Evolutionary conservation across 2,113 vertebrate species (phyloP).

Genomic region (Oncorhynchus tshawytscha): DNA sequence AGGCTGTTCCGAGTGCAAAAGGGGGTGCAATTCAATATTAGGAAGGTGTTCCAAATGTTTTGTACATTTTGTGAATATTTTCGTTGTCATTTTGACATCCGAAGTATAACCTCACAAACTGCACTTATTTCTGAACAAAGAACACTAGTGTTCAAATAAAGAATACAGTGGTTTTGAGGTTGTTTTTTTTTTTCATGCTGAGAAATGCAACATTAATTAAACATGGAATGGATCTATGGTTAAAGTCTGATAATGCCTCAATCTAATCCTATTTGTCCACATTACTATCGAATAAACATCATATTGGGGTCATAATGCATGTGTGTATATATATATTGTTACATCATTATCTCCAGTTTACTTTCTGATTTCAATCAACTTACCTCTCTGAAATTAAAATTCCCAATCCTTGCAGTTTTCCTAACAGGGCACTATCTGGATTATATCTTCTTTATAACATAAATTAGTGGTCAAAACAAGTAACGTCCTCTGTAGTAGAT

Average conservation of each 20-base stretch:
- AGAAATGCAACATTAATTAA: not conserved
- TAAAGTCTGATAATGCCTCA: not conserved
- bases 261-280: not conserved
- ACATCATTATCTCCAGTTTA: not conserved
- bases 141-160: not conserved
- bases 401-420: conserved; percentile 41
- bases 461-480: conserved; percentile 53
- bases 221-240: not conserved
- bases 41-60: too few relatives aligned
- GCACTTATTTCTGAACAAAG: not conserved
- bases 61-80: not conserved
- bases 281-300: not conserved
- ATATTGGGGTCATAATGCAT: not conserved
- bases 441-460: conserved; percentile 18
- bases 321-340: not conserved
- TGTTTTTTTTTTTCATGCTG: not conserved
- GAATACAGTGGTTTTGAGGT: too few relatives aligned
- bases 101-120: not conserved
- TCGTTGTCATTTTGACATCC: not conserved
- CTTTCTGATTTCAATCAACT: conserved; percentile 39
- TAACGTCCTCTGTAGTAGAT: conserved; percentile 44
- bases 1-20: too few relatives aligned
- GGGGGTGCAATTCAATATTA: too few relatives aligned
- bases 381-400: conserved; percentile 64
- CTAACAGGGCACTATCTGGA: conserved; percentile 19